Evolutionary conservation across 2,888 invertebrate species (phyloP).

Genomic region (Lingula anatina): DNA sequence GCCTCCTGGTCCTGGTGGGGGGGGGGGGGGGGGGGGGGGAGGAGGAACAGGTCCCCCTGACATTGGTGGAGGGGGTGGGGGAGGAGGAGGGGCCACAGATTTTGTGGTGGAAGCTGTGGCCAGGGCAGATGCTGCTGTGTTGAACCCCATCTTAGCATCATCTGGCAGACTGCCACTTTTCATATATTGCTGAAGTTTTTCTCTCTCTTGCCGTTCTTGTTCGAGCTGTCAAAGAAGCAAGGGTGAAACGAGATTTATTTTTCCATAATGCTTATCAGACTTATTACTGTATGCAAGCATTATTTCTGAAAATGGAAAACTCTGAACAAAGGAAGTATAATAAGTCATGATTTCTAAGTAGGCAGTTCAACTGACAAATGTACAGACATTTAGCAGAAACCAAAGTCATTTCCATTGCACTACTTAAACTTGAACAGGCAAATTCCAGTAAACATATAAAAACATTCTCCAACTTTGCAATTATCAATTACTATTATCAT

Average conservation of each 20-base stretch:
- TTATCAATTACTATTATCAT: too few relatives aligned
- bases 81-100: not conserved
- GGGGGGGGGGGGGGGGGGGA: slow-evolving; percentile 21
- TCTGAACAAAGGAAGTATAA: too few relatives aligned
- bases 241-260: not conserved
- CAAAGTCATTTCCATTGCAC: too few relatives aligned
- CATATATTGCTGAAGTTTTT: slow-evolving; percentile 77
- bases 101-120: not conserved
- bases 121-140: slow-evolving; percentile 18
- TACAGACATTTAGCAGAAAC: too few relatives aligned
- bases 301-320: not conserved
- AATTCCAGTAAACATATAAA: too few relatives aligned
- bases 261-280: not conserved
- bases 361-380: too few relatives aligned
- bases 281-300: not conserved
- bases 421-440: too few relatives aligned
- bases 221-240: slow-evolving; percentile 31
- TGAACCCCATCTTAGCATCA: slow-evolving; percentile 71
- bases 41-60: not conserved
- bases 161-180: slow-evolving; percentile 89
- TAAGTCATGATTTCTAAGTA: too few relatives aligned
- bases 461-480: too few relatives aligned
- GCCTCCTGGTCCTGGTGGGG: too few relatives aligned
- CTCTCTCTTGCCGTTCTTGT: slow-evolving; percentile 60
- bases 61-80: slow-evolving; percentile 6